Base-by-base conservation (phyloP, 1,140 invertebrate genomes). In the Caenorhabditis brenneri region DNA sequence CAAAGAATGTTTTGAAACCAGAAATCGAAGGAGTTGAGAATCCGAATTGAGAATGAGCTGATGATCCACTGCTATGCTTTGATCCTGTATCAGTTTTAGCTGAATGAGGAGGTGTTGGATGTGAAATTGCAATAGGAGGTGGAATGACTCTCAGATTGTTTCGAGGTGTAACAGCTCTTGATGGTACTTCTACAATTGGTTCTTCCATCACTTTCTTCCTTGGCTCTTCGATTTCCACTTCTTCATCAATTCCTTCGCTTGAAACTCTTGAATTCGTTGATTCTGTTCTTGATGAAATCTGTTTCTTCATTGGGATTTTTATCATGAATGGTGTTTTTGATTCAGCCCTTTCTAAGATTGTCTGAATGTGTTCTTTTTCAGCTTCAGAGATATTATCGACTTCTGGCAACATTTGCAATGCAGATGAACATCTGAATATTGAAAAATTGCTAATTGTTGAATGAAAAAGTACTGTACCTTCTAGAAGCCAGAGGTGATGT, bases 301-400 rank as follows among this genome's bases (percentile, higher is more conserved):
- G 49, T 42, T 58, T 58, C 15, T 58, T 53, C 29, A 58, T 65
- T 33, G 39, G 58, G 24, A 49, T 29, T 49, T 49, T 46, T 16
- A 82, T 82, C 51, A 85, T 79, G 22, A 78, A 85, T n/a, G 84
- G 84, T 6, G 81, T 74, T 48, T 48, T 36, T 31, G 81, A 58
- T 55, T 86, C 84, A 10, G 84, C 83, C 31, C 58, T 86, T 27
- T 86, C 84, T 36, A 86, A 31, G 36, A 86, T 85, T 9, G 19
- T 53, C 42, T 86, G 58, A 49, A 86, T 86, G 39, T 86, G 85
- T 19, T 85, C 85, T 29, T 80, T 60, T 48, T 86, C 85, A 78
- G 36, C 51, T 49, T 86, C 80, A 48, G 83, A 78, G 4, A 86
- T 49, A 60, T 33, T 27, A 42, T 65, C 83, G 19, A 86, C 46